Evolutionary conservation across 2,797 vertebrate species (phyloP).

Genomic region (Cyprinella venusta): DNA sequence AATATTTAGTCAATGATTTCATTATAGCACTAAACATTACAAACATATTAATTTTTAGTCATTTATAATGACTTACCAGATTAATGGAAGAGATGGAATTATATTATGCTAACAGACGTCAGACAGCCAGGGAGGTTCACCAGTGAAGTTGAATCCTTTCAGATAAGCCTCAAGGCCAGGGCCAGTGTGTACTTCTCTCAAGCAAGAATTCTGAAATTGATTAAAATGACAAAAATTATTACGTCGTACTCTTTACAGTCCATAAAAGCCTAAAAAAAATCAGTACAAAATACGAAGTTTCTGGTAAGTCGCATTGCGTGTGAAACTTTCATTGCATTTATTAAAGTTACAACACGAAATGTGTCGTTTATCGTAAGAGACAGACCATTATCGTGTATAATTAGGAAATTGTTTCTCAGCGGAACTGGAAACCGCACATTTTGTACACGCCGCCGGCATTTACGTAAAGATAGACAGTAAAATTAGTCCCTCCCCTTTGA

Average conservation of each 20-base stretch:
- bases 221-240: not conserved
- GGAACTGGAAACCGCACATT: not conserved
- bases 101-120: conserved; percentile 68
- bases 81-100: conserved; percentile 76
- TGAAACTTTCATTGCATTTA: not conserved
- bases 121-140: conserved; percentile 75
- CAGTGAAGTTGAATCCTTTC: conserved; percentile 80
- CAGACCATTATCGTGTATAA: not conserved
- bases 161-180: conserved; percentile 79
- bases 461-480: not conserved
- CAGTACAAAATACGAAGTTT: not conserved
- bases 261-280: not conserved
- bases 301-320: no score
- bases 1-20: no score
- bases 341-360: not conserved
- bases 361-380: not conserved
- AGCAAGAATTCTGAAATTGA: conserved; percentile 71
- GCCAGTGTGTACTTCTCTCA: conserved; percentile 73
- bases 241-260: not conserved
- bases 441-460: not conserved
- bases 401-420: not conserved
- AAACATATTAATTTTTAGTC: no score
- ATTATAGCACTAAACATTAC: not conserved
- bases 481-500: not conserved
- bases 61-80: conserved; percentile 70